Conservation (phyloP, 2,113 vertebrate genomes). For the Gadus macrocephalus region DNA sequence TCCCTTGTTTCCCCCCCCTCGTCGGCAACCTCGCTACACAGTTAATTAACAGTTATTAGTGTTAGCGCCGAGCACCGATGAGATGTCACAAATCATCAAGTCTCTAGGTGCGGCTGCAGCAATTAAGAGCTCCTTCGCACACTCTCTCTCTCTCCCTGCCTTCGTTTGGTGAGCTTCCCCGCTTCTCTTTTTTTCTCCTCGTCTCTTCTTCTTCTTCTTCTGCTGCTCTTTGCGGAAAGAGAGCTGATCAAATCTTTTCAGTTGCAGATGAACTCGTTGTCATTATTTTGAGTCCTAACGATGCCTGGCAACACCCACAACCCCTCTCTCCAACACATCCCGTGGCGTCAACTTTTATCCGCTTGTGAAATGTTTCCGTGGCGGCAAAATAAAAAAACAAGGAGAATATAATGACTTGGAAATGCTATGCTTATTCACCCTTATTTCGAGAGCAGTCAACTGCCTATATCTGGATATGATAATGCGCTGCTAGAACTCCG, state of each 20-base stretch:
- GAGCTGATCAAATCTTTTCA: constrained; percentile 97
- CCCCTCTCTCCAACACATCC: not conserved
- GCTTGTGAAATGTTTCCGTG: constrained; percentile 33
- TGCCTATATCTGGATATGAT: not conserved
- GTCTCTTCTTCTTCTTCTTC: constrained; percentile 70
- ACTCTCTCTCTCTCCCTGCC: constrained; percentile 72
- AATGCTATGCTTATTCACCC: constrained; percentile 56
- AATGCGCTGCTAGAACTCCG: constrained; percentile 71
- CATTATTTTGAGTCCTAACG: constrained; percentile 90
- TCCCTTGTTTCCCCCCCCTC: constrained; percentile 44
- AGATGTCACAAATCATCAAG: constrained; percentile 98
- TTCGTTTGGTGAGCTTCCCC: constrained; percentile 92
- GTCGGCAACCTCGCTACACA: constrained; percentile 89
- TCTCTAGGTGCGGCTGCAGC: constrained; percentile 93
- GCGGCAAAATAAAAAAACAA: constrained; percentile 67
- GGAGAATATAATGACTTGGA: constrained; percentile 78
- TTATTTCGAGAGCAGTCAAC: too few relatives aligned
- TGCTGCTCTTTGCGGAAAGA: constrained; percentile 80
- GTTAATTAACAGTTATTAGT: constrained; percentile 99
- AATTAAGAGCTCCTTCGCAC: constrained; percentile 96
- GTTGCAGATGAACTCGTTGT: constrained; percentile 81
- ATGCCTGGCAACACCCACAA: constrained; percentile 61
- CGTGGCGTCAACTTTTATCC: constrained; percentile 20
- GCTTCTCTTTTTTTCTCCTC: constrained; percentile 3
- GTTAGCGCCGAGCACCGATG: constrained; percentile 86